Base-by-base conservation (phyloP, 2,797 vertebrate genomes). In the Ctenopoma kingsleyae region DNA sequence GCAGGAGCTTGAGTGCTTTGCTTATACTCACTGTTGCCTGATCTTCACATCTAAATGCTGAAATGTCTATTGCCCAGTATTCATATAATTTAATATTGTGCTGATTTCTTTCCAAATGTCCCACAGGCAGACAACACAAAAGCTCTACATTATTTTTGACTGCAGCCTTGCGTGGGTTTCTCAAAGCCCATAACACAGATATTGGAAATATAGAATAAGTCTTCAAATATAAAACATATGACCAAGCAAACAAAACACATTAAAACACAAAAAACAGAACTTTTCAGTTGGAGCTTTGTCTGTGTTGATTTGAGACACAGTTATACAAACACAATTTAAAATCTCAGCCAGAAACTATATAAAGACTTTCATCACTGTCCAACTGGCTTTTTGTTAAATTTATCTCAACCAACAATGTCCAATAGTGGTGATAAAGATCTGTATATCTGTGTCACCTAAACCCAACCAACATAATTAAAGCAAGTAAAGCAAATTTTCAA, bases 91-190 rank as follows among this genome's bases (percentile, higher is more conserved):
- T 22, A 57, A 54, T 76, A 67, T 61, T 69, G 40, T 60, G 20
- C 52, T 66, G 32, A 38, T 71, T 66, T 76, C 44, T 64, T 67
- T 76, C 58, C 70, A 73, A 69, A 74, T 17, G 43, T 30, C 48
- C 67, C 54, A 50, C 54, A 36, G 62, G 19, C 72, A 64, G 50
- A 20, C 36, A 56, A 50, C 32, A 38, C 27, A 68, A 62, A 67
- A 1, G 7, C 41, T 68, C 17, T 53, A 32, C 55, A 46, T 81
- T 81, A 75, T 67, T 72, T 63, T 79, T 16, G 66, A 20, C 50
- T 51, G 35, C 35, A 49, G n/a, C 57, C 16, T 6, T 65, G 25
- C 69, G 74, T 40, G 22, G 40, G 52, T 71, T 70, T 67, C 35
- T 50, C 16, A 74, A 69, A 71, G 40, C 43, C 61, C 73, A 23